Base-by-base conservation (phyloP, 2,888 invertebrate genomes). In the Alloscopus bannaensis region DNA sequence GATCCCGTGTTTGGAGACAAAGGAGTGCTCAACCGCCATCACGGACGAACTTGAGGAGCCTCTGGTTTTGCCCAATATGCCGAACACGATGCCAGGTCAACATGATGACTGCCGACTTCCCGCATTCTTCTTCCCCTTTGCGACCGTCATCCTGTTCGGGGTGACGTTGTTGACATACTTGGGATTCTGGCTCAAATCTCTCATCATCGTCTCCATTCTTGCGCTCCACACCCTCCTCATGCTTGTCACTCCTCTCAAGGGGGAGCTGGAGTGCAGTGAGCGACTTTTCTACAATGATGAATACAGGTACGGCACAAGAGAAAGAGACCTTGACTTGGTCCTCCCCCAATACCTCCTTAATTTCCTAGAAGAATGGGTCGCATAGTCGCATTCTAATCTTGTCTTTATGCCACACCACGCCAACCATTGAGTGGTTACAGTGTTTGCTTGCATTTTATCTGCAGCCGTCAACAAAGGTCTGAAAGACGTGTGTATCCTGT, bases 51-150 rank as follows among this genome's bases (percentile, higher is more conserved):
- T 80, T 59, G 71, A 78, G 40, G 84, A 84, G 50, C 86, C 86
- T 8, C 28, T 84, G 65, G 86, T 83, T 28, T 76, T 86, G 13
- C 86, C 86, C 4, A 83, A 82, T 42, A 75, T 73, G 1, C 77
- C 73, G 26, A 64, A 60, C 24, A 42, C 69, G 57, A 26, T 60
- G 29, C 76, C 84, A 20, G 81, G 84, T 50, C 77, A 81, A 31
- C 80, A 78, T 50, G 77, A 80, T 4, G 88, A 88, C 29, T 93
- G 93, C 86, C 89, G 91, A 42, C 93, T 92, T 88, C 94, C 94
- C 47, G 93, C 93, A 59, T 94, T 94, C 88, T 92, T 93, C 88
- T 92, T 93, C 83, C 92, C 93, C 88, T 92, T 93, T 87, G 91
- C 91, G 64, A 92, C 93, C 64, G 89, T 94, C 79, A 92, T 93